Evolutionary conservation across 2,797 vertebrate genomes (phyloP).

Genomic region (Valencia hispanica): DNA sequence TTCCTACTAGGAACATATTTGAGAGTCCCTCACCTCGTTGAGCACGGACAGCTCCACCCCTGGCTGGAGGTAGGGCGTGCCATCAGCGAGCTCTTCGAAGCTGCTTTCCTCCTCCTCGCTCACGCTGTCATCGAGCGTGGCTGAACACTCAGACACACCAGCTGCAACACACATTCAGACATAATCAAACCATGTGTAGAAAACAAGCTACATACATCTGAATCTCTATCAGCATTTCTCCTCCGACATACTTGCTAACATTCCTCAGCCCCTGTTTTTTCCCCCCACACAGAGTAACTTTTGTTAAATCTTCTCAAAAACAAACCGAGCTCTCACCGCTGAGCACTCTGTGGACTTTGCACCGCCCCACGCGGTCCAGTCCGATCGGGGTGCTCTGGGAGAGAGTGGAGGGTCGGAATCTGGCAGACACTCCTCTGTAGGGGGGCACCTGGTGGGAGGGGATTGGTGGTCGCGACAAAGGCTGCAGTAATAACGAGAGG

Average conservation of each 20-base stretch:
- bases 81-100: slow-evolving; percentile 91
- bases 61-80: slow-evolving; percentile 89
- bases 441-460: slow-evolving; percentile 94
- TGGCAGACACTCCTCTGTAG: slow-evolving; percentile 92
- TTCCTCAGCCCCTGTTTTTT: slow-evolving; percentile 40
- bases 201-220: slow-evolving; percentile 25
- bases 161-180: slow-evolving; percentile 78
- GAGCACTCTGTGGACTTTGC: slow-evolving; percentile 79
- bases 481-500: slow-evolving; percentile 71
- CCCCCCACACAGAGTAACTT: slow-evolving; percentile 26
- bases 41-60: slow-evolving; percentile 92
- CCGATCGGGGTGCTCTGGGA: slow-evolving; percentile 98
- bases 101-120: slow-evolving; percentile 96
- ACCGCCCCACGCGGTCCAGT: slow-evolving; percentile 90
- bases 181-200: slow-evolving; percentile 13
- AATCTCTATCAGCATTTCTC: slow-evolving; percentile 22
- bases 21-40: slow-evolving; percentile 85
- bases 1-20: slow-evolving; percentile 10
- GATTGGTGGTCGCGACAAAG: slow-evolving; percentile 86
- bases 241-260: slow-evolving; percentile 45
- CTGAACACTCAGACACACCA: slow-evolving; percentile 81
- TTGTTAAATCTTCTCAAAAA: slow-evolving; percentile 27
- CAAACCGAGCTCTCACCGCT: slow-evolving; percentile 73
- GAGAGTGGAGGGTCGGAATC: slow-evolving; percentile 87
- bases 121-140: slow-evolving; percentile 90